A percentile compares a stretch with the other conserved stretches of the same genome.
Evolutionary conservation across 2,888 invertebrate species (phyloP).

Genomic region (Melanotus villosus): DNA sequence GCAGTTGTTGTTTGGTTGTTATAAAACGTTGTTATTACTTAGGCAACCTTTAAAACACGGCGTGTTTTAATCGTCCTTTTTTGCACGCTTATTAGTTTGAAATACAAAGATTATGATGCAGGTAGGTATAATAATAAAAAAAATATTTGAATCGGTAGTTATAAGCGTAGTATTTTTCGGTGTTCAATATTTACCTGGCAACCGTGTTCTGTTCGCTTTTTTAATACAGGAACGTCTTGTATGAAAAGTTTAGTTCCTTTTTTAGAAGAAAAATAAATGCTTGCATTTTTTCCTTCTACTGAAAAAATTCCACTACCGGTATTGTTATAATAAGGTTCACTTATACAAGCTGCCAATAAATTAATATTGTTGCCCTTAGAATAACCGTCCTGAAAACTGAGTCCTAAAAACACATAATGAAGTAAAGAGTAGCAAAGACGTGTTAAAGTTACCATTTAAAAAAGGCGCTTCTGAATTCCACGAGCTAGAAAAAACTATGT

Average conservation of each 20-base stretch:
- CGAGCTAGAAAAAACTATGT: slow-evolving; percentile 79
- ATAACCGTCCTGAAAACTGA: slow-evolving; percentile 55
- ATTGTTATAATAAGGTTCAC: slow-evolving; percentile 46
- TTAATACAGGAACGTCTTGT: slow-evolving; percentile 41
- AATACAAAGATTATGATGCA: no score
- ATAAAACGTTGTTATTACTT: no score
- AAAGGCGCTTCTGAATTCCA: slow-evolving; percentile 90
- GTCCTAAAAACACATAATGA: no score
- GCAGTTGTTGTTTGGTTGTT: no score
- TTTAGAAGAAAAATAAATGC: slow-evolving; percentile 45
- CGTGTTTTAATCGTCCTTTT: no score
- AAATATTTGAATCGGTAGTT: no score
- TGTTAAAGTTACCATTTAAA: slow-evolving; percentile 70
- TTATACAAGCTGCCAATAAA: slow-evolving; percentile 53
- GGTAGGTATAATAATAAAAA: no score
- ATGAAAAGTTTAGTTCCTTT: slow-evolving; percentile 46
- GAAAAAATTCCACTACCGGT: slow-evolving; percentile 56
- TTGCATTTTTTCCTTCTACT: slow-evolving; percentile 46
- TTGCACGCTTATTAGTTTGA: no score
- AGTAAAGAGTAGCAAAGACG: not conserved
- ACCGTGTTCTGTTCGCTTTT: not conserved
- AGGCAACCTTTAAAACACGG: no score
- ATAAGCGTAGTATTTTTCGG: not conserved
- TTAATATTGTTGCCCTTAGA: slow-evolving; percentile 55
- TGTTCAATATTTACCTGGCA: not conserved